Base-by-base conservation (phyloP, 2,888 invertebrate genomes). In the Mythimna impura region DNA sequence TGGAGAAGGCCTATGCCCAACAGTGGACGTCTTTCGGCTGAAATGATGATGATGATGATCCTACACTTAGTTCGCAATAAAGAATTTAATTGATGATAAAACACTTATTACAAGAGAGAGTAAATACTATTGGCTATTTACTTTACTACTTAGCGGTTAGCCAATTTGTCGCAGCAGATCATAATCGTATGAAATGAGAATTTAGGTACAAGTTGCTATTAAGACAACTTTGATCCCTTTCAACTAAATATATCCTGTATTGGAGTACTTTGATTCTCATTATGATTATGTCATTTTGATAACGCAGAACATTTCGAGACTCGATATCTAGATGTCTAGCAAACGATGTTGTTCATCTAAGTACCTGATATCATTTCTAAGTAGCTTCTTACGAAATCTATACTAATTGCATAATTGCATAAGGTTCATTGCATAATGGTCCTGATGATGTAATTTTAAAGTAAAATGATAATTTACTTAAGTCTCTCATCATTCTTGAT, bases 221-320 rank as follows among this genome's bases (percentile, higher is more conserved):
- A 40, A 81, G 66, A 60, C 10, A 66, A 9, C 47, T n/a, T 55
- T 58, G 30, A 68, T 72, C 67, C 54, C 20, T 74, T 70, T 55
- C 25, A 61, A 66, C 60, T 57, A 64, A 81, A 81, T 81, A 81
- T 81, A 67, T 68, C n/a, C 47, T 40, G 66, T 52, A 43, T 5
- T 5, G 30, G 30, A 25, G 66, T 66, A 71, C 62, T 77, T 62
- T 55, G 80, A 80, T 82, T 68, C 67, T 55, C 67, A 54, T 52
- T 74, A 60, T 61, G 80, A 80, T 80, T 74, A 79, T 67, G 80
- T 80, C 80, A 70, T 60, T 79, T 58, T 67, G 80, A 80, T 80
- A 80, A 58, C 70, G 67, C 62, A 73, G 67, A 82, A 80, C 80
- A 80, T 74, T 67, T 61, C 34, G 30, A 64, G 50, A 17, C 58